phyloP scores from a whole-genome alignment of 2,888 invertebrate species.

The Pandemis corylana region DNA sequence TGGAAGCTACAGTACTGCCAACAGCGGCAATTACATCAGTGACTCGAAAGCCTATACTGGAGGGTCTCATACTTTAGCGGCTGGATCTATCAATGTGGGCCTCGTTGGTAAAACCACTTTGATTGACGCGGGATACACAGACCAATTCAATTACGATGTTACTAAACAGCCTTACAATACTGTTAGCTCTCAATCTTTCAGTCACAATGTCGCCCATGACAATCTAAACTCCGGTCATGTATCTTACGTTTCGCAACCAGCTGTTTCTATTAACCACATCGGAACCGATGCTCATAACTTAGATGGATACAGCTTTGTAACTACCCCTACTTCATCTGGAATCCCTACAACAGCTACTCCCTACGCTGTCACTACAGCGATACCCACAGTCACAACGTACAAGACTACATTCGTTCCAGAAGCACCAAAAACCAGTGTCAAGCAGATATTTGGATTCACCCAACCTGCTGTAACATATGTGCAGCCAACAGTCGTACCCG shows the following conservation, averaged over 20 bases:
- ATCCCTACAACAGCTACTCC: slow-evolving; percentile 76
- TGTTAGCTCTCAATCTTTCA: slow-evolving; percentile 46
- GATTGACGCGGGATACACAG: slow-evolving; percentile 66
- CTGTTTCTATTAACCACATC: slow-evolving; percentile 71
- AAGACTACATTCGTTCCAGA: slow-evolving; percentile 73
- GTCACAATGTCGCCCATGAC: slow-evolving; percentile 45
- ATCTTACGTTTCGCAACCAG: slow-evolving; percentile 66
- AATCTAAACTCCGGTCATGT: slow-evolving; percentile 63
- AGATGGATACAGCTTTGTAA: slow-evolving; percentile 69
- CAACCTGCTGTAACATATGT: slow-evolving; percentile 77
- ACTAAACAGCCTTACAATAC: slow-evolving; percentile 51
- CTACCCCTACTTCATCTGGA: slow-evolving; percentile 76
- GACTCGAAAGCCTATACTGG: slow-evolving; percentile 69
- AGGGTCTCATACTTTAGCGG: slow-evolving; percentile 73
- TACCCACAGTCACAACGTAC: slow-evolving; percentile 65
- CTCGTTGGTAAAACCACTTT: slow-evolving; percentile 80
- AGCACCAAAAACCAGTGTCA: slow-evolving; percentile 71
- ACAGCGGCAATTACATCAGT: slow-evolving; percentile 67
- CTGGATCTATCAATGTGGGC: slow-evolving; percentile 79
- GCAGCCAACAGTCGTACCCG: slow-evolving; percentile 67
- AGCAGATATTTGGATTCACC: slow-evolving; percentile 75
- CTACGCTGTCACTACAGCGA: slow-evolving; percentile 69
- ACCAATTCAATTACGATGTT: slow-evolving; percentile 57
- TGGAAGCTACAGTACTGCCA: slow-evolving; percentile 63
- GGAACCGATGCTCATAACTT: slow-evolving; percentile 70